A percentile compares a stretch with the other conserved stretches of the same genome.
Conservation (phyloP, 2,113 vertebrate species). For the Nansenia antarctica region DNA sequence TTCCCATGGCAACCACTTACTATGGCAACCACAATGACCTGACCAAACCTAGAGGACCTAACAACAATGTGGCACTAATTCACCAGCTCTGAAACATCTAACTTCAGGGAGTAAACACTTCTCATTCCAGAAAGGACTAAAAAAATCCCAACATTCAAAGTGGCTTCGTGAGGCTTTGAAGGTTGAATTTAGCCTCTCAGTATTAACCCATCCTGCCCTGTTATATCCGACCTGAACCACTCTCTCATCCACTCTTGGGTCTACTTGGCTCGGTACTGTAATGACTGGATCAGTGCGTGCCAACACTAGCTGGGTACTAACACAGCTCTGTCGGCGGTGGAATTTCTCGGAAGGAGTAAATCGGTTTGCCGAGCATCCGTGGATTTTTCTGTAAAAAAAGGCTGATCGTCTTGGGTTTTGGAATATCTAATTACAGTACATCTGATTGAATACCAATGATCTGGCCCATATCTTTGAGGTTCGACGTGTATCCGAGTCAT, state of each 20-base stretch:
- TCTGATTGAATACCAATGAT: slow-evolving; percentile 58
- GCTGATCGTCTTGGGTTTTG: slow-evolving; percentile 17
- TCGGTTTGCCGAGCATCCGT: slow-evolving; percentile 17
- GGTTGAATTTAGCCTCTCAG: neutral
- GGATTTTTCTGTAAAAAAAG: too few species aligned
- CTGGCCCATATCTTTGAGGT: slow-evolving; percentile 54
- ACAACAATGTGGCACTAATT: too few species aligned
- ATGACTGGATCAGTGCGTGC: slow-evolving; percentile 25
- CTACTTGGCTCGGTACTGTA: slow-evolving; percentile 15
- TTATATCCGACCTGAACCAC: slow-evolving; percentile 25
- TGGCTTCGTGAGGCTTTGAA: neutral
- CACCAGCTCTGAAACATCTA: too few species aligned
- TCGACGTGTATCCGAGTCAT: slow-evolving; percentile 35
- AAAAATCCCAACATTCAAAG: neutral
- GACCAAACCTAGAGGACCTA: too few species aligned
- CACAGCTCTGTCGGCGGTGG: slow-evolving; percentile 21
- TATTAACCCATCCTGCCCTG: slow-evolving; percentile 31
- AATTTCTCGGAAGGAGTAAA: slow-evolving; percentile 36
- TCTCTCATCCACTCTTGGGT: slow-evolving; percentile 28
- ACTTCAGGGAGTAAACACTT: too few species aligned
- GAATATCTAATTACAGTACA: slow-evolving; percentile 59
- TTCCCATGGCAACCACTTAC: too few species aligned
- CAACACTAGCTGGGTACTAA: slow-evolving; percentile 21
- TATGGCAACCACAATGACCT: too few species aligned
- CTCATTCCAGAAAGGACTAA: neutral